Conservation (phyloP, 1,140 invertebrate genomes). For the Pseudomyrmex cubaensis region DNA sequence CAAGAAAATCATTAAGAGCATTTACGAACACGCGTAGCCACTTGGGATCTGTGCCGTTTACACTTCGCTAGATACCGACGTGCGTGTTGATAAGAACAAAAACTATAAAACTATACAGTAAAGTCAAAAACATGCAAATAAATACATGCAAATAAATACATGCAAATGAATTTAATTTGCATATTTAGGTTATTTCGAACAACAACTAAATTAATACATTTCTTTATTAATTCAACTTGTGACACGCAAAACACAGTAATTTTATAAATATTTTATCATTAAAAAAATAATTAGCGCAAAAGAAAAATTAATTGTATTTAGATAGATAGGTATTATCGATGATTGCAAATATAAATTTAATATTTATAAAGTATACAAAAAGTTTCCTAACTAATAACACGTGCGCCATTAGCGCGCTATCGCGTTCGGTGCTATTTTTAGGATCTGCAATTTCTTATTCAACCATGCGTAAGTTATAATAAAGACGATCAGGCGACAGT, state of each 20-base stretch:
- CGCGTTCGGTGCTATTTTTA: conserved; percentile 55
- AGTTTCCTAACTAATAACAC: neutral
- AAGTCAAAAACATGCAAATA: conserved; percentile 16
- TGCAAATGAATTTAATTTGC: conserved; percentile 29
- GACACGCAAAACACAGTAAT: neutral
- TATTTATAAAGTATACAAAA: too few species aligned
- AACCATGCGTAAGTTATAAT: conserved; percentile 62
- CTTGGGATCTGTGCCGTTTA: conserved; percentile 2
- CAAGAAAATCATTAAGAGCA: conserved; percentile 74
- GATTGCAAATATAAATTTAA: too few species aligned
- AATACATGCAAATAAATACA: neutral
- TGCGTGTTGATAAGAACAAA: conserved; percentile 15
- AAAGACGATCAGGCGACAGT: conserved; percentile 65
- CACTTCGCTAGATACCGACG: conserved; percentile 18
- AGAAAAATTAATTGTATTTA: conserved; percentile 10
- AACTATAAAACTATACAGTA: neutral
- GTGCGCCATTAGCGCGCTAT: conserved; percentile 3
- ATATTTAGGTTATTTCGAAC: conserved; percentile 8
- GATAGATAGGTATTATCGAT: neutral
- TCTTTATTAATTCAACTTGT: conserved; percentile 23
- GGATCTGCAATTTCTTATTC: conserved; percentile 64
- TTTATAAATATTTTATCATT: conserved; percentile 8
- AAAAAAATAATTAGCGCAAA: neutral
- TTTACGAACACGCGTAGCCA: conserved; percentile 74
- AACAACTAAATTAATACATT: neutral